Base-by-base conservation (phyloP, 2,888 invertebrate species). In the Phortica okadai region DNA sequence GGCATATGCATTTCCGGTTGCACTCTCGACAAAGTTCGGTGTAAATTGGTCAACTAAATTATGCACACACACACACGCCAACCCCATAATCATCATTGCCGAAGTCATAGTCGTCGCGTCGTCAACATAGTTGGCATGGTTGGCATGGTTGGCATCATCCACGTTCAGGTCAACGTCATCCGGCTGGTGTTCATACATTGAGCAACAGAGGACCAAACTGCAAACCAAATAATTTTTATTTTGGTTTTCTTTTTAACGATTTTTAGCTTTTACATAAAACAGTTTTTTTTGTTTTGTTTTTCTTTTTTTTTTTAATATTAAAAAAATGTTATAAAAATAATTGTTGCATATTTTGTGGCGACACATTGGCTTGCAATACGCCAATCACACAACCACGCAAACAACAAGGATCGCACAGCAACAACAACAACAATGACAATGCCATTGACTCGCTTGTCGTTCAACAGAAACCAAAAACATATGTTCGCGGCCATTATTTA, bases 401-500 rank as follows among this genome's bases (percentile, higher is more conserved):
- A 16, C n/a, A 21, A 21, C 21, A 21, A 21, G 21, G 21, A 21
- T 21, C 21, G 21, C 21, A 21, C 54, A 8, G 25, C n/a, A 66
- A 14, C 50, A 69, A 1, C 7, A 25, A 56, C 58, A 73, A n/a
- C 45, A 33, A 33, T 2, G 7, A 56, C 73, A 41, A 7, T 67
- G 44, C 5, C 70, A 45, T 14, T 25, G 21, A 54, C 54, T 14
- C n/a, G 6, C 16, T 44, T 44, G 14, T 67, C 16, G 42, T 11
- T 62, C 44, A 66, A 64, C 78, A 76, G 67, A 80, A 82, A 81
- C 83, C 83, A 86, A 80, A 86, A 87, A 90, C 90, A 89, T 90
- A 89, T 89, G 90, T 89, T 90, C 88, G 89, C 79, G 89, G 90
- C 89, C 83, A 86, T 85, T 87, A 84, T 85, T 88, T 84, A 84